These are phyloP conservation scores for Lophotriccus pileatus DNA, from an alignment of 2,797 vertebrate species.

Conservation along the genomic window DNA sequence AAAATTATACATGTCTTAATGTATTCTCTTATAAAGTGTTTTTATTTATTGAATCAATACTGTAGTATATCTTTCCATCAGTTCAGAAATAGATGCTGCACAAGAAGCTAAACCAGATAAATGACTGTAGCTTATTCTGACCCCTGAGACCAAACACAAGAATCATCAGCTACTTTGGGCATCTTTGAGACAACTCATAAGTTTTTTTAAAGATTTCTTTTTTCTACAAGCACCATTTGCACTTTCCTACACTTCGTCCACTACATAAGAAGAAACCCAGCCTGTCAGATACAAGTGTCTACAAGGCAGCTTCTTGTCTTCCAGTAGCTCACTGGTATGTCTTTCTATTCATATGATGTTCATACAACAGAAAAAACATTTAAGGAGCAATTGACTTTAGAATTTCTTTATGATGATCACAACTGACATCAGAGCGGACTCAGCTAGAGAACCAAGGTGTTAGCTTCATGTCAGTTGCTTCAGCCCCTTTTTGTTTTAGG, in stretches of 20 bases:
- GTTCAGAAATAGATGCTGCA: neutral
- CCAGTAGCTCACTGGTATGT: neutral
- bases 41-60: neutral
- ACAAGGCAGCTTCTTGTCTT: neutral
- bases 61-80: neutral
- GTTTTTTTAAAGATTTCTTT: neutral
- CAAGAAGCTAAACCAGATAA: neutral
- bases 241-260: neutral
- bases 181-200: neutral
- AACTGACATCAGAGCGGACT: neutral
- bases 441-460: neutral
- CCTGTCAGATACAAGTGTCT: neutral
- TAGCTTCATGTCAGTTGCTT: neutral
- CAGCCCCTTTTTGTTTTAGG: neutral
- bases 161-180: rapidly evolving
- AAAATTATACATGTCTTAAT: neutral
- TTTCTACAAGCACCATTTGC: neutral
- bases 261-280: neutral
- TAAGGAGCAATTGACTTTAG: neutral
- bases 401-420: neutral
- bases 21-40: neutral
- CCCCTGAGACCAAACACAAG: neutral
- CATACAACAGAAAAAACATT: neutral
- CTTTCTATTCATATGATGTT: neutral
- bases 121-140: neutral